Evolutionary conservation across 2,113 vertebrate genomes (phyloP).

Genomic region (Gallinago paraguaiae): DNA sequence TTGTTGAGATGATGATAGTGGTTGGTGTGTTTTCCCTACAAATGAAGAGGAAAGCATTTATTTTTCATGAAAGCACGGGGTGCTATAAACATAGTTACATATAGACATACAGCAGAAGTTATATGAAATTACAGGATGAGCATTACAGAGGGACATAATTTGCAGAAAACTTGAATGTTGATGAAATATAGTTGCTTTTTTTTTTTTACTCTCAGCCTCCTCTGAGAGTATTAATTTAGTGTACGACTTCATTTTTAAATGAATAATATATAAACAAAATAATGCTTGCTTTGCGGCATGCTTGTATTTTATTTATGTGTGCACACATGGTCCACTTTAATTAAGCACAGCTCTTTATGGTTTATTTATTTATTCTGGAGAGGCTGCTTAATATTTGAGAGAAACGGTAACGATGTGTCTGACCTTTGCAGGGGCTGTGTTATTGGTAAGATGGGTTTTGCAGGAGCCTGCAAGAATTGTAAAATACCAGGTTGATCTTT

Average conservation of each 20-base stretch:
- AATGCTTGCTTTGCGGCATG: background rate
- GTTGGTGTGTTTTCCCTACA: background rate
- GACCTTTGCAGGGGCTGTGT: background rate
- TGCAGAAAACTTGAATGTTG: background rate
- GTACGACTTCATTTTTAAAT: slow-evolving; percentile 7
- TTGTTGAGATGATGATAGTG: background rate
- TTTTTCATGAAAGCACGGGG: background rate
- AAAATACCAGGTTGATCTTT: slow-evolving; percentile 23
- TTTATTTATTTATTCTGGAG: slow-evolving; percentile 56
- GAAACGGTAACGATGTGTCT: background rate
- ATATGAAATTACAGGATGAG: background rate
- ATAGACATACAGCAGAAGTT: background rate
- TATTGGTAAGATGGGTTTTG: background rate
- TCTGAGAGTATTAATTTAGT: slow-evolving; percentile 24
- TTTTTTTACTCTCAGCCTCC: background rate
- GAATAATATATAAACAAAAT: slow-evolving; percentile 41
- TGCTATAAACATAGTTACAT: background rate
- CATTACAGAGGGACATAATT: background rate
- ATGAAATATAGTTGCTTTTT: background rate
- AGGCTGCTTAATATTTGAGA: slow-evolving; percentile 3
- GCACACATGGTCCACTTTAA: slow-evolving; percentile 11
- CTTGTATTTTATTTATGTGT: slow-evolving; percentile 44
- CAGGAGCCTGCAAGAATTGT: background rate
- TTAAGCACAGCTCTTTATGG: slow-evolving; percentile 25
- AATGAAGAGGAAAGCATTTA: background rate